These are phyloP conservation scores for Pelochelys cantorii DNA, from an alignment of 2,797 vertebrate genomes.

Conservation along the genomic window DNA sequence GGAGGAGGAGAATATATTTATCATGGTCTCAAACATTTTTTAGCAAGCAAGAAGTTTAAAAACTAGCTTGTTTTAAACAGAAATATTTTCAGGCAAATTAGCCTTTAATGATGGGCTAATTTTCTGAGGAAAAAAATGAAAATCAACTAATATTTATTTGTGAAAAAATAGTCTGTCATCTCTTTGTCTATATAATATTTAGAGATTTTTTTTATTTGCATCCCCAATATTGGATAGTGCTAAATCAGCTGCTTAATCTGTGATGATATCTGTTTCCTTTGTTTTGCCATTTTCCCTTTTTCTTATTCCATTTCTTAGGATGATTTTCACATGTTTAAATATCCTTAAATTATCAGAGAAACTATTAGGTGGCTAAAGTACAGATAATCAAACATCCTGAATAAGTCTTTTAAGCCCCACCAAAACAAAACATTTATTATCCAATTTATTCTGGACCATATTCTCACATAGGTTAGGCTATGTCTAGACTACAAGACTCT, in stretches of 20 bases:
- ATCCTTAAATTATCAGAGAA: background rate
- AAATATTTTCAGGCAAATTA: background rate
- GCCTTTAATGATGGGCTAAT: background rate
- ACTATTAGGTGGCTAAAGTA: too few relatives aligned
- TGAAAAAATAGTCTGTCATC: background rate
- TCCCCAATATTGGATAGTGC: background rate
- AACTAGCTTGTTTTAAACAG: background rate
- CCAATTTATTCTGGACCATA: background rate
- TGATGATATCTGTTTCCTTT: background rate
- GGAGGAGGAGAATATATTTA: background rate
- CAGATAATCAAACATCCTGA: too few relatives aligned
- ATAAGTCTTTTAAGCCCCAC: too few relatives aligned
- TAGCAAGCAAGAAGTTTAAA: background rate
- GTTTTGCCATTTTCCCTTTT: background rate
- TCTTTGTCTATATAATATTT: background rate
- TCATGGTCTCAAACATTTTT: background rate
- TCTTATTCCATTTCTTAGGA: fast-evolving
- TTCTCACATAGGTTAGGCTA: background rate
- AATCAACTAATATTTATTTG: background rate
- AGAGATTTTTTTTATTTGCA: background rate
- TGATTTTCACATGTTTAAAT: background rate
- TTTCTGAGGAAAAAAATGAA: background rate
- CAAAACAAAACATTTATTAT: too few relatives aligned
- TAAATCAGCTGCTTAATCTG: background rate
- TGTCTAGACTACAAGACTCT: too few relatives aligned